Conservation (phyloP, 2,888 invertebrate genomes). For the Luperina testacea region DNA sequence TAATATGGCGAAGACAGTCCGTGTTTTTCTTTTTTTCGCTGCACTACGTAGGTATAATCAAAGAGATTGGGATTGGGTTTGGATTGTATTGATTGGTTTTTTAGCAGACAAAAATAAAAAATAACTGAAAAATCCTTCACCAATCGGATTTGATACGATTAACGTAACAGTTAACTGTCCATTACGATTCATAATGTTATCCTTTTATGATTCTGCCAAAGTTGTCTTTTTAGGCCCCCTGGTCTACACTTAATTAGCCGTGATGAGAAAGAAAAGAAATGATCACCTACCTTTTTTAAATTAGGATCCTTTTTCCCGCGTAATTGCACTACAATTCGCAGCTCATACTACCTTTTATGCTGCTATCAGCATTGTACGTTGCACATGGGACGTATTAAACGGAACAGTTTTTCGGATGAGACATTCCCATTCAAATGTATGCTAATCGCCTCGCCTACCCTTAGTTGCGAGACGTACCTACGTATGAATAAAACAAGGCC, state of each 20-base stretch:
- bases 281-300: neutral
- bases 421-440: slow-evolving; percentile 70
- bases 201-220: no score
- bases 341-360: slow-evolving; percentile 18
- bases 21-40: no score
- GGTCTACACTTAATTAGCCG: neutral
- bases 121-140: no score
- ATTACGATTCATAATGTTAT: no score
- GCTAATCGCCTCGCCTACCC: slow-evolving; percentile 64
- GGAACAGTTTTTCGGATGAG: slow-evolving; percentile 60
- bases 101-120: no score
- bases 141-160: no score
- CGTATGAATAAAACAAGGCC: slow-evolving; percentile 69
- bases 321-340: neutral
- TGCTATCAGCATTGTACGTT: slow-evolving; percentile 47
- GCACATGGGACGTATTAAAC: slow-evolving; percentile 57
- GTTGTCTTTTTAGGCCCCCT: no score
- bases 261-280: neutral
- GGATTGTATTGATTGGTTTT: no score
- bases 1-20: no score
- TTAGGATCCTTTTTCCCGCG: neutral
- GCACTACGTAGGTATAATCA: no score
- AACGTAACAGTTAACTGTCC: no score
- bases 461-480: slow-evolving; percentile 50
- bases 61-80: no score